These are phyloP conservation scores for Lucilia sericata DNA, from an alignment of 1,140 invertebrate species.

Conservation along the genomic window DNA sequence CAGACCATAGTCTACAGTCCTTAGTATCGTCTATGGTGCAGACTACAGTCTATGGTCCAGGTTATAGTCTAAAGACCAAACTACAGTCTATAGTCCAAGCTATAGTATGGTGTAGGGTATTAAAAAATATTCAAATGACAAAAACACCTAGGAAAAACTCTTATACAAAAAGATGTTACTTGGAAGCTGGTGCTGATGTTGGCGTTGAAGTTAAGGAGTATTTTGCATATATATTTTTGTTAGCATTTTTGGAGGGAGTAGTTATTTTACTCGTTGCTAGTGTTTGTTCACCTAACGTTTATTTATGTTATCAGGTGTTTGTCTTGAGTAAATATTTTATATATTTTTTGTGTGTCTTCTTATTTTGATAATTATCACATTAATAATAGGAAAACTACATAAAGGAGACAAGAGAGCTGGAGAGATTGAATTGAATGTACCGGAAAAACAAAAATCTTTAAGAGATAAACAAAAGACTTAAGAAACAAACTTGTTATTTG, in stretches of 20 bases:
- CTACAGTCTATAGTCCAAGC: too few species aligned
- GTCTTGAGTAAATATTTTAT: background rate
- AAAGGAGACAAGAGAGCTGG: too few species aligned
- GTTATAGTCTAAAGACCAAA: too few species aligned
- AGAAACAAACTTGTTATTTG: slow-evolving; percentile 6
- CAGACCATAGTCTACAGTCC: too few species aligned
- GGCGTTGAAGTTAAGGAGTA: background rate
- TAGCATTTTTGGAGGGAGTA: background rate
- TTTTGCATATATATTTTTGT: background rate
- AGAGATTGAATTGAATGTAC: background rate
- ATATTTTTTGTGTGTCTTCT: background rate
- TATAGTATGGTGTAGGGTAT: background rate
- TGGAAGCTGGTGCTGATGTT: background rate
- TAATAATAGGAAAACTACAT: background rate
- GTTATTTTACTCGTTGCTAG: too few species aligned
- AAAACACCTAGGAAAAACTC: too few species aligned
- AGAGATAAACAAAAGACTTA: background rate
- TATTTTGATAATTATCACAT: slow-evolving; percentile 3
- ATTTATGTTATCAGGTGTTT: slow-evolving; percentile 16
- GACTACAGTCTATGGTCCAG: too few species aligned
- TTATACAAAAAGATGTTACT: too few species aligned
- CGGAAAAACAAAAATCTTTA: background rate
- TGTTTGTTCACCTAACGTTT: background rate
- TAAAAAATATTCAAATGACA: too few species aligned
- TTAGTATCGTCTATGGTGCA: too few species aligned